Evolutionary conservation across 2,888 invertebrate genomes (phyloP), one percentile per base, ranked within the genome.

Genomic region (Nowickia ferox): DNA sequence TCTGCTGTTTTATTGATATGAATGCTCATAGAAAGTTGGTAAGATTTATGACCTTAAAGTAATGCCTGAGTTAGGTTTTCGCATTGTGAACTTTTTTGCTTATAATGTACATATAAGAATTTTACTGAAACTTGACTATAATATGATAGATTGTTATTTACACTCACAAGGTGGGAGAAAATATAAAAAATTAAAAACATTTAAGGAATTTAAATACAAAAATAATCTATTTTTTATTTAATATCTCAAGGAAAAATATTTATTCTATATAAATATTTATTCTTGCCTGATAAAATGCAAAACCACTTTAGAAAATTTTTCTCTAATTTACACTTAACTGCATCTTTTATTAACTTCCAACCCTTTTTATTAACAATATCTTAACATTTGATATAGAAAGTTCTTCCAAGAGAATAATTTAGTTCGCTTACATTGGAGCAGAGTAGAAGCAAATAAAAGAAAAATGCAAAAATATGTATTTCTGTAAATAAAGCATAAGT

Each of bases 401-500:
- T 63, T 79, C 61, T 71, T 63, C 30, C 10, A 17, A 10, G 19
- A 30, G 22, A 19, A 57, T 80, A 72, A 76, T 82, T 76, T 76
- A 46, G 71, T 76, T 71, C 63, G 42, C 53, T 71, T 65, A 65
- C 22, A 30, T 55, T 48, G 6, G 22, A 59, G 17, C 38, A 13
- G 22, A 5, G 22, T 15, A 13, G 4, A 48, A n/a, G n/a, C n/a
- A n/a, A n/a, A n/a, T n/a, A n/a, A n/a, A 68, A 38, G 8, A 51
- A 59, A 51, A 65, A 71, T 71, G 63, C 63, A 71, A 71, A 82
- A 75, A 46, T 57, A 30, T 30, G 30, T 30, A 61, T 74, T 74
- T 63, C 69, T 82, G 75, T 76, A 76, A 75, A 77, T 77, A 83
- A 83, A 46, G 42, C 59, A 59, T 71, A 81, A 68, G 66, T 77